Evolutionary conservation across 2,888 invertebrate genomes (phyloP), one percentile per base, ranked within the genome.

Genomic region (Masnerella sp.): DNA sequence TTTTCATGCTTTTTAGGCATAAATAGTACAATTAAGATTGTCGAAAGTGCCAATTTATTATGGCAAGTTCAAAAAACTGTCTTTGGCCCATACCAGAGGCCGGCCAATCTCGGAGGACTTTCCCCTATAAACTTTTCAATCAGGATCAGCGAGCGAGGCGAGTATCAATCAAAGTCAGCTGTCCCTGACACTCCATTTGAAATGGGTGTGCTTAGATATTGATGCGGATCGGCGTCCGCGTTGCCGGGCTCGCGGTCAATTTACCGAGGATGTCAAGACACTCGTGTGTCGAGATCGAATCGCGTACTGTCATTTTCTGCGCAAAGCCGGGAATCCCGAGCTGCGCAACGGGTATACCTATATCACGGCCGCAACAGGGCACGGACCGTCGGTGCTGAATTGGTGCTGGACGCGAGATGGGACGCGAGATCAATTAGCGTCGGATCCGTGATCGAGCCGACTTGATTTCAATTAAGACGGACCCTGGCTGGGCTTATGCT

Each of bases 391-490:
- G 18, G 18, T 36, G 42, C 5, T 8, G 58, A 51, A 67, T 72
- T 43, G 36, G 18, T 49, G 42, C 42, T 32, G 32, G 7, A 36
- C 71, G 59, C 67, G n/a, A 72, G 75, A 75, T 75, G 65, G 72
- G 61, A 67, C 56, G 68, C 72, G 65, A 72, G 72, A 72, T 72
- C 75, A 75, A 75, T 75, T 72, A 75, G 75, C 72, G 71, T 72
- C 64, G 72, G 43, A 69, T 75, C 72, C 65, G 56, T 64, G 64
- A 75, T 72, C 68, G 56, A 72, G 65, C 59, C 52, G 64, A 49
- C 61, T 75, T 64, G 75, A 72, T 75, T 75, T 79, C 72, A 76
- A 78, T 79, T 78, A 78, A 79, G 75, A 77, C 52, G 43, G 58
- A 54, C 58, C 47, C 67, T 67, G 54, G 62, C 70, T n/a, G 52